Conservation (phyloP, 1,140 invertebrate species). For the Bombus pascuorum region DNA sequence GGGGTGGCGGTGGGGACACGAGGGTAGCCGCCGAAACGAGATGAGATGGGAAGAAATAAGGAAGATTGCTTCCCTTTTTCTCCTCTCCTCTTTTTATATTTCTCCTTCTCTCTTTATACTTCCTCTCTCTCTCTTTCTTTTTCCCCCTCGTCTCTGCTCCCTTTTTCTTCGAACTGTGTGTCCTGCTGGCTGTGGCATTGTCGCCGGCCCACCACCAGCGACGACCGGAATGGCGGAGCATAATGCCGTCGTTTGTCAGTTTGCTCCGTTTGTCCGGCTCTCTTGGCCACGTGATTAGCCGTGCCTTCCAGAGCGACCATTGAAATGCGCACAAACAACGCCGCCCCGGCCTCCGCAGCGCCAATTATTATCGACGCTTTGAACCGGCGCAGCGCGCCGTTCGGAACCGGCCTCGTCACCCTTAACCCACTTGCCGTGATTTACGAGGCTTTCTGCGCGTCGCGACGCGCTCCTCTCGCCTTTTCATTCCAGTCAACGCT, state of each 20-base stretch:
- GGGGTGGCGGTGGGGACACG: constrained; percentile 36
- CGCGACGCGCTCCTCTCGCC: background rate
- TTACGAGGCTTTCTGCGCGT: background rate
- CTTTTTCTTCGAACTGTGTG: constrained; percentile 22
- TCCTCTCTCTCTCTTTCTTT: no score
- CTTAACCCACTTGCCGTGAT: constrained; percentile 29
- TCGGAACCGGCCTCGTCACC: background rate
- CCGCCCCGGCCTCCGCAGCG: background rate
- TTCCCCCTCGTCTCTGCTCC: background rate
- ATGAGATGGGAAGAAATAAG: constrained; percentile 45
- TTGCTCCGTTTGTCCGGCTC: constrained; percentile 8
- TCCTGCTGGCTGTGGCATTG: constrained; percentile 37
- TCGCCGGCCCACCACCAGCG: constrained; percentile 24
- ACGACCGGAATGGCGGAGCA: constrained; percentile 19
- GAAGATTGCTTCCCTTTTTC: constrained; percentile 42
- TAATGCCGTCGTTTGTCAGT: constrained; percentile 52
- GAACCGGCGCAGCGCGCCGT: background rate
- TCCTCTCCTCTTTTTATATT: background rate
- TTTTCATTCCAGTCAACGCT: background rate
- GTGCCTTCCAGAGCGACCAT: constrained; percentile 17
- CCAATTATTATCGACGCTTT: constrained; percentile 46
- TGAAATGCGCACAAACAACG: constrained; percentile 35
- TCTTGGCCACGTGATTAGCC: constrained; percentile 35
- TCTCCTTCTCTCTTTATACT: background rate
- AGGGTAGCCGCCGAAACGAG: constrained; percentile 31